A percentile compares a stretch with the other conserved stretches of the same genome.
Evolutionary conservation across 2,113 vertebrate genomes (phyloP).

Genomic region (Acanthisitta chloris): DNA sequence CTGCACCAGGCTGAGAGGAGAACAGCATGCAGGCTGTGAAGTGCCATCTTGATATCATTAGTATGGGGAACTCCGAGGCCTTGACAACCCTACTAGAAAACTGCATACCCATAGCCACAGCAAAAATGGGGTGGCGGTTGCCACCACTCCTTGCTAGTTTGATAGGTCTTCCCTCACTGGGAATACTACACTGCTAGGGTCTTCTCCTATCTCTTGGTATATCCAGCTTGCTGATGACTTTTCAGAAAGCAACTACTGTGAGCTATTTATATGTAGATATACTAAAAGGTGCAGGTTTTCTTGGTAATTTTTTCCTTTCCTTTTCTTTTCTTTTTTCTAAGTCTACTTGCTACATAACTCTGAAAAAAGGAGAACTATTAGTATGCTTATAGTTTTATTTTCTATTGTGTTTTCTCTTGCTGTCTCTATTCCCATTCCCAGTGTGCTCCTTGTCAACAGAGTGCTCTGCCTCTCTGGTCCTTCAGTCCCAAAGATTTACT

Average conservation of each 20-base stretch:
- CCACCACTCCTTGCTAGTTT: not conserved
- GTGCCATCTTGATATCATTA: not conserved
- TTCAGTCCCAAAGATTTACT: not conserved
- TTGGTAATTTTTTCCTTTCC: not conserved
- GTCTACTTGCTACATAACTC: not conserved
- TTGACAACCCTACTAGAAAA: not conserved
- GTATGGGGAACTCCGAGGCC: not conserved
- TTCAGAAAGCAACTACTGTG: not conserved
- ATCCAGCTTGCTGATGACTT: not conserved
- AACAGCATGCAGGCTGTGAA: not conserved
- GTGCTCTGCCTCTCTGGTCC: not conserved
- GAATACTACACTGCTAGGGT: no score
- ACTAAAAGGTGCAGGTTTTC: not conserved
- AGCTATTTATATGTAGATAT: not conserved
- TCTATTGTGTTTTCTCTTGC: not conserved
- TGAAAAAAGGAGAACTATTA: rapidly evolving
- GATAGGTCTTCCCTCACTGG: not conserved
- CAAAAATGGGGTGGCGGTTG: not conserved
- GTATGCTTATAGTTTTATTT: not conserved
- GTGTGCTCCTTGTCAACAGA: not conserved
- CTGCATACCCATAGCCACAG: not conserved
- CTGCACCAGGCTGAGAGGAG: not conserved
- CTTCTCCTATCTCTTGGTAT: not conserved
- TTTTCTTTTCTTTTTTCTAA: not conserved
- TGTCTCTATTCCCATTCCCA: not conserved